Base-by-base conservation (phyloP, 2,113 vertebrate species). In the Coreoperca whiteheadi region DNA sequence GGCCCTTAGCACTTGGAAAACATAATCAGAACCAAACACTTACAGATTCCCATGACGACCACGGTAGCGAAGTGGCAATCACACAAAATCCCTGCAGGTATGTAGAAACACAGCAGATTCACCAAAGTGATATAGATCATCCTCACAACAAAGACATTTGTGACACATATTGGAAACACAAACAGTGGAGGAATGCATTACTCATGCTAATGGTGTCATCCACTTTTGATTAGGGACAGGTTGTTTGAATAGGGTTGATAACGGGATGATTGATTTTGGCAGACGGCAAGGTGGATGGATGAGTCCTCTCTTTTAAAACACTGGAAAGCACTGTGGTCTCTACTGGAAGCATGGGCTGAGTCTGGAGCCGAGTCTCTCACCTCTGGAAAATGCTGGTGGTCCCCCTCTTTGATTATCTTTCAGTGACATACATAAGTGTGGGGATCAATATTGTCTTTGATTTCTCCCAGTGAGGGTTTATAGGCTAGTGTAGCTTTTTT, bases 191-290 rank as follows among this genome's bases (percentile, higher is more conserved):
- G 81, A 87, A 89, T 85, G 74, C 61, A 61, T 83, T 87, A 72
- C 72, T 81, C 82, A 77, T 53, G 10, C 41, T 43, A 12, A 72
- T 51, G 15, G 65, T 74, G 74, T 75, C 86, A 63, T 48, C 67
- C 54, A 76, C 46, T 78, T 82, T 73, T 30, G 85, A 90, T 86
- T n/a, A n/a, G 41, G 48, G 67, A 56, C 66, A 81, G 81, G 25
- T 69, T 88, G 89, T 90, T 91, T 92, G 79, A 83, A 85, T 39
- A 50, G 79, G 72, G 46, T 37, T 77, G 88, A 91, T 85, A 74
- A 85, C 15, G 74, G 71, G 64, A 84, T 84, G 89, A 91, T 74
- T 86, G 87, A 89, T 81, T 88, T 46, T 70, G 78, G 74, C 81
- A 61, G 81, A 66, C 74, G 75, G 75, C 67, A 61, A n/a, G 78